Evolutionary conservation across 2,888 invertebrate genomes (phyloP), one percentile per base, ranked within the genome.

Genomic region (Tortrix viridana): DNA sequence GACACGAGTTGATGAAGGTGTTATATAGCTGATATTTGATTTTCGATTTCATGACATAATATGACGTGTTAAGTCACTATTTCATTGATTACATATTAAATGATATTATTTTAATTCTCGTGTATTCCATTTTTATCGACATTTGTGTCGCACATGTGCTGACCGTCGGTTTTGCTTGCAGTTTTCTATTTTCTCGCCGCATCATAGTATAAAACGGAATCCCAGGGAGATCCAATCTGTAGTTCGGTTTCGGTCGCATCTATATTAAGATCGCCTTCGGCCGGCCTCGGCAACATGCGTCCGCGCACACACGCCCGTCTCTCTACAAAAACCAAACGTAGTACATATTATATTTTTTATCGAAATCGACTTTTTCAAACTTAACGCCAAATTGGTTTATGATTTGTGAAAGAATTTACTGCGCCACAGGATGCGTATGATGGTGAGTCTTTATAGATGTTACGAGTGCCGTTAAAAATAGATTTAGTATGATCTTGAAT

Each of bases 311-410:
- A 75, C 73, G 75, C 72, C 77, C 80, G 68, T 73, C 80, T 75
- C 82, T 76, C 85, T 83, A 81, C 80, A 84, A 88, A 85, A 87
- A 81, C 79, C 82, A 88, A 88, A 86, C 91, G 89, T 85, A 88
- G 87, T 79, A 86, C 88, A 84, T 89, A 87, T 86, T 87, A 88
- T 88, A 89, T 88, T 86, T 89, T 88, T 84, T 80, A 75, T 72
- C 85, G 85, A 89, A 80, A 74, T 73, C 84, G 82, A 85, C 74
- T 77, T 81, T 79, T 73, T 76, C 73, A 75, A 79, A 75, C 69
- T 75, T 81, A 73, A 81, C 80, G 65, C 62, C 76, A 74, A 75
- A 67, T 65, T 47, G 65, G 69, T 38, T 65, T 67, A 69, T 76
- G 70, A 73, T 71, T 65, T 59, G 67, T 60, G 69, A 67, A 65